Base-by-base conservation (phyloP, 2,888 invertebrate species). In the Acleris emargana region DNA sequence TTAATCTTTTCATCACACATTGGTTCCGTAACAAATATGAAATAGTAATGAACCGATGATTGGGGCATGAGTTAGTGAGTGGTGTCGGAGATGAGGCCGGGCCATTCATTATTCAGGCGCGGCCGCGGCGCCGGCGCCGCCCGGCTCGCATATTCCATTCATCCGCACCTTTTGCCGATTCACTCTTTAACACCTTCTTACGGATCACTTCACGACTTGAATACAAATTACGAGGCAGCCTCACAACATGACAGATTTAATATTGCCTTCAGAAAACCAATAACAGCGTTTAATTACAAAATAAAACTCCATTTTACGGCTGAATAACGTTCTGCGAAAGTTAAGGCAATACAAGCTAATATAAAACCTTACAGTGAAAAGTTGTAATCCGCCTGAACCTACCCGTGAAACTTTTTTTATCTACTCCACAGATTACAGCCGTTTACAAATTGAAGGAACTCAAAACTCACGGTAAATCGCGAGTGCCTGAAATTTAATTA, bases 171-270 rank as follows among this genome's bases (percentile, higher is more conserved):
- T 88, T 86, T 82, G 81, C 84, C 86, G 82, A 86, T 89, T 89
- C 87, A 86, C 89, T 89, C 84, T 87, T 90, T 89, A 89, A 88
- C 90, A 90, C 90, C 88, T 90, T 86, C 86, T 88, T 87, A 89
- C 83, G 80, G 80, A 76, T 82, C 81, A 83, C 81, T 86, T 84
- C 88, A 85, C 82, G 81, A 77, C 75, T 78, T 90, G 88, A 91
- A 91, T 91, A 90, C 90, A 32, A 87, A 87, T 87, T 89, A 83
- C 80, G 80, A 73, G 69, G 68, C 76, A 84, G 77, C 77, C 87
- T 83, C 82, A 38, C 13, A 38, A 38, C 38, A 79, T 78, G 85
- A 79, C 83, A 81, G 69, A 79, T 84, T 86, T 82, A 83, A 77
- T 77, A 77, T 76, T 73, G 73, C 72, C 72, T 71, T 3, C 11